Evolutionary conservation across 1,140 invertebrate genomes (phyloP).

Genomic region (Ooceraea biroi): DNA sequence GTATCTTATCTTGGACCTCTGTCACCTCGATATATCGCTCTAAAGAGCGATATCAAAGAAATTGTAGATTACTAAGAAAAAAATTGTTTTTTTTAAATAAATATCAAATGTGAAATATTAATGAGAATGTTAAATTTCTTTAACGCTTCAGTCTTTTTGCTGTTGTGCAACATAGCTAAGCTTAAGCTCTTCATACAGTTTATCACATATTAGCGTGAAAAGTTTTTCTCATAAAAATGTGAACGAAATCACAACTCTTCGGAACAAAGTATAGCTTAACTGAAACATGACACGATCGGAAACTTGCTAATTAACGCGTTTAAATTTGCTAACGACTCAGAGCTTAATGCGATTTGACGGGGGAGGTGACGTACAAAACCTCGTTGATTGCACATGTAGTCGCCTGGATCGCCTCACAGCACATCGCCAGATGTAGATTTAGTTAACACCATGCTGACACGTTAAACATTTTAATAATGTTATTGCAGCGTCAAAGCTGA

Average conservation of each 20-base stretch:
- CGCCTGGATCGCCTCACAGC: neutral
- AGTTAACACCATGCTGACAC: neutral
- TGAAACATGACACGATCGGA: constrained; percentile 6
- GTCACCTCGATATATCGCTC: too few relatives aligned
- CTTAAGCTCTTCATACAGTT: neutral
- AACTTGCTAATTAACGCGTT: constrained; percentile 37
- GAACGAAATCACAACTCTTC: constrained; percentile 4
- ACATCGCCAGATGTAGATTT: neutral
- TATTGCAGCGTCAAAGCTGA: too few relatives aligned
- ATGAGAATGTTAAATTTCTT: too few relatives aligned
- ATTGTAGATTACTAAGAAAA: too few relatives aligned
- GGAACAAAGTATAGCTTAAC: neutral
- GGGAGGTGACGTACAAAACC: neutral
- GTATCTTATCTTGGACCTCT: too few relatives aligned
- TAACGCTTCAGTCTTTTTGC: too few relatives aligned
- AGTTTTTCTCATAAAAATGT: neutral
- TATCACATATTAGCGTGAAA: neutral
- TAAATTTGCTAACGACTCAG: constrained; percentile 17
- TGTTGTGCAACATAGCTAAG: too few relatives aligned
- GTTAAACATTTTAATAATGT: neutral
- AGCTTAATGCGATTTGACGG: constrained; percentile 33
- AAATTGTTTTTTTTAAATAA: too few relatives aligned
- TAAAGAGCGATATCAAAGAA: too few relatives aligned
- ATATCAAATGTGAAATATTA: too few relatives aligned
- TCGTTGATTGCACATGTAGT: constrained; percentile 37